These are phyloP conservation scores for Aphelenchoides avenae DNA, from an alignment of 1,140 invertebrate genomes.

Conservation along the genomic window DNA sequence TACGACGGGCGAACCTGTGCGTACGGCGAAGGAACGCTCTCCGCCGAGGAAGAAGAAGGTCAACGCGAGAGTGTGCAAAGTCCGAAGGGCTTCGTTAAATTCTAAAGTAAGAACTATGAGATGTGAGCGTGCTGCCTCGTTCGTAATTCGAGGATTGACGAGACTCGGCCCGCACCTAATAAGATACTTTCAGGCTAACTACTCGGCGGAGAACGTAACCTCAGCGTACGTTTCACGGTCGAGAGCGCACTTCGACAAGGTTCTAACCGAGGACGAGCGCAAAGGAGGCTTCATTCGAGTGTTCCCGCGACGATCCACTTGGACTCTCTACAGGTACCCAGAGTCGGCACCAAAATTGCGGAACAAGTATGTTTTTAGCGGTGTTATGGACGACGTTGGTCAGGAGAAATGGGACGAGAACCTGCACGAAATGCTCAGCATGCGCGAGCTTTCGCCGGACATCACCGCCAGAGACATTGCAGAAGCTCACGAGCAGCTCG, in stretches of 20 bases:
- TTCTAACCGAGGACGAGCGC: slow-evolving; percentile 74
- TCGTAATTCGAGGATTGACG: neutral
- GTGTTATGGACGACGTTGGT: slow-evolving; percentile 43
- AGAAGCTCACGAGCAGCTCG: slow-evolving; percentile 29
- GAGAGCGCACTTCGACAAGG: slow-evolving; percentile 69
- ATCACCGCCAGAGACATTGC: slow-evolving; percentile 20
- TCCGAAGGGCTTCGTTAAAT: slow-evolving; percentile 2
- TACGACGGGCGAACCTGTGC: neutral
- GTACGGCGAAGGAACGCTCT: neutral
- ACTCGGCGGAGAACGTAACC: slow-evolving; percentile 16
- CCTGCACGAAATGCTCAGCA: slow-evolving; percentile 12
- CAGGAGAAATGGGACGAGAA: slow-evolving; percentile 42
- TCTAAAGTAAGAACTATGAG: slow-evolving; percentile 5
- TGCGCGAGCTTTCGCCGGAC: neutral
- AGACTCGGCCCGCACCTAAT: too few species aligned
- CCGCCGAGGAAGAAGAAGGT: neutral
- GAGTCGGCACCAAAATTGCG: neutral
- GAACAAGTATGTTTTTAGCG: slow-evolving; percentile 19
- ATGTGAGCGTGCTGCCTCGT: slow-evolving; percentile 2
- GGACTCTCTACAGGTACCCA: slow-evolving; percentile 35
- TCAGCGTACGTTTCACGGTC: slow-evolving; percentile 22
- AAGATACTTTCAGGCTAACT: slow-evolving; percentile 13
- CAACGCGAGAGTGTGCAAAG: slow-evolving; percentile 7
- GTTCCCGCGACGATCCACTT: slow-evolving; percentile 76
- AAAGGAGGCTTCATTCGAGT: slow-evolving; percentile 84